Evolutionary conservation across 2,888 invertebrate species (phyloP).

Genomic region (Cheilosia scutellata): DNA sequence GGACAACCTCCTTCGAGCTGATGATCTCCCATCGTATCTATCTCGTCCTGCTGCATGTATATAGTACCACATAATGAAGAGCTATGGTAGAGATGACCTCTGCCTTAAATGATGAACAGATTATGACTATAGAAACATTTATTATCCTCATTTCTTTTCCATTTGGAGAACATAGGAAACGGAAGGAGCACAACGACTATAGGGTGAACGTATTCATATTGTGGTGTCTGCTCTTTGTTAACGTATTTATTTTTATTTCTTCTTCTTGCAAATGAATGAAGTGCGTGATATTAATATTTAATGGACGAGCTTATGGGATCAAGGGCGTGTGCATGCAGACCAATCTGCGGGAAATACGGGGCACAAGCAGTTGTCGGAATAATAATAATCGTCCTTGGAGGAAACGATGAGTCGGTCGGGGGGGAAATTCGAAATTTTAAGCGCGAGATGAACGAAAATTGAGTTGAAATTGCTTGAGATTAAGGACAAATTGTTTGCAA

Average conservation of each 20-base stretch:
- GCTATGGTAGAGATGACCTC: slow-evolving; percentile 17
- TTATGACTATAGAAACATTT: slow-evolving; percentile 60
- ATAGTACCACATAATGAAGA: slow-evolving; percentile 27
- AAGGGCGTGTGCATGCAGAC: slow-evolving; percentile 41
- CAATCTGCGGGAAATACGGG: slow-evolving; percentile 13
- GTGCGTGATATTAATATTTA: slow-evolving; percentile 64
- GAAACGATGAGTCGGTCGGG: background rate
- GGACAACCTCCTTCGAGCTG: slow-evolving; percentile 15
- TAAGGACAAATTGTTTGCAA: slow-evolving; percentile 5
- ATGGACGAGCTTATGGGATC: slow-evolving; percentile 38
- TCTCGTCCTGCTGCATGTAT: slow-evolving; percentile 5
- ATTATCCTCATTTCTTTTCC: slow-evolving; percentile 50
- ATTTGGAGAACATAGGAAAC: slow-evolving; percentile 10
- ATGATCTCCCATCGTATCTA: background rate
- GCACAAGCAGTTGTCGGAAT: slow-evolving; percentile 31
- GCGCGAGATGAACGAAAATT: slow-evolving; percentile 29
- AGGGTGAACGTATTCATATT: slow-evolving; percentile 35
- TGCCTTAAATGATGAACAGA: slow-evolving; percentile 45
- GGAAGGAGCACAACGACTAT: background rate
- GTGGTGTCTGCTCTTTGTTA: slow-evolving; percentile 25
- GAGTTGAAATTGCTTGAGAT: slow-evolving; percentile 32
- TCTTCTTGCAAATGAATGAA: slow-evolving; percentile 39
- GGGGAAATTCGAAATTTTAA: slow-evolving; percentile 1
- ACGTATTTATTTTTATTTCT: slow-evolving; percentile 26
- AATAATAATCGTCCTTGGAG: background rate